Percentiles rank a stretch among this genome's conserved stretches.
Evolutionary conservation across 2,797 vertebrate genomes (phyloP).

Genomic region (Dromococcyx pavoninus): DNA sequence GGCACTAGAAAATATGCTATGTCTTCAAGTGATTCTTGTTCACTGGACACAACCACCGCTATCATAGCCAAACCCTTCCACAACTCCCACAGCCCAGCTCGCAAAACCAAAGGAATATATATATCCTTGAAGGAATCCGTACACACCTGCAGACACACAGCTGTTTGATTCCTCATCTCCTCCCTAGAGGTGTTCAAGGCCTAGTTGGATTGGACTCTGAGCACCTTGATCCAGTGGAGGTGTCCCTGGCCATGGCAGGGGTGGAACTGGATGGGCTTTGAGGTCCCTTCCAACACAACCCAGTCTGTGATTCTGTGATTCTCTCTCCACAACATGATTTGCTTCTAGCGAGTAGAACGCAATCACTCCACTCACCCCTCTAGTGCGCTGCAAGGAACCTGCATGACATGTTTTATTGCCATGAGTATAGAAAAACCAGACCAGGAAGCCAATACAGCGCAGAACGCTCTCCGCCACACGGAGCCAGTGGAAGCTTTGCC

Average conservation of each 20-base stretch:
- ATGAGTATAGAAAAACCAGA: neutral
- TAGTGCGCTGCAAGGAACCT: neutral
- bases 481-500: neutral
- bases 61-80: neutral
- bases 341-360: neutral
- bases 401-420: neutral
- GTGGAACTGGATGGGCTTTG: too few relatives aligned
- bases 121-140: neutral
- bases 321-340: neutral
- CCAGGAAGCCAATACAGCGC: neutral
- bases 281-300: too few relatives aligned
- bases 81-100: neutral
- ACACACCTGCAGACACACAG: neutral
- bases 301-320: too few relatives aligned
- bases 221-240: too few relatives aligned
- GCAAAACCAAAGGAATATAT: neutral
- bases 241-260: too few relatives aligned
- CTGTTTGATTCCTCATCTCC: neutral
- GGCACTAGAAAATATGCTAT: neutral
- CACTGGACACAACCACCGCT: neutral
- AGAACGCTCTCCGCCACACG: neutral
- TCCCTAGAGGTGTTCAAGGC: too few relatives aligned
- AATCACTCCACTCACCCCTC: neutral
- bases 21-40: neutral
- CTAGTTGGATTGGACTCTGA: too few relatives aligned